Evolutionary conservation across 2,797 vertebrate genomes (phyloP), one percentile per base, ranked within the genome.

Genomic region (Uromys caudimaculatus): DNA sequence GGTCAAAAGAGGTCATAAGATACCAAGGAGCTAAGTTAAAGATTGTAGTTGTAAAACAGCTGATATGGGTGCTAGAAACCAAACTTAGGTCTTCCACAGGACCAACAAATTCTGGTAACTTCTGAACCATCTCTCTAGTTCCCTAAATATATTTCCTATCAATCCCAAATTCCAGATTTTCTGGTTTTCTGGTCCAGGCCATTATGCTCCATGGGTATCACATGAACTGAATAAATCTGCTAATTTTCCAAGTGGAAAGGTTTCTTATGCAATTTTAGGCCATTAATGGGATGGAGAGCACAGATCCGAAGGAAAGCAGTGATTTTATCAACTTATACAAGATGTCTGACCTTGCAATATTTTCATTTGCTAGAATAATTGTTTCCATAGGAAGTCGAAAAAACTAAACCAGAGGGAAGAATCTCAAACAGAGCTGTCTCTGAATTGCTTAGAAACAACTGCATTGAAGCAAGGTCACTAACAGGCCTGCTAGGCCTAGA

Each of bases 311-410:
- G 97, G 94, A 97, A 98, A 81, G 79, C 47, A 88, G 94, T 71
- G 90, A 97, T 97, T 98, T 97, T 93, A 64, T 76, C 90, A 82
- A 35, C 77, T 91, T 16, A 91, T 95, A 98, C 84, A 93, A 97
- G 96, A 97, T 89, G 91, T 97, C 79, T 97, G 95, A 97, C 97
- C 95, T 96, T 95, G 91, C 9, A 89, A 96, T 93, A 94, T 76
- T 96, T 84, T 94, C 86, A 87, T 93, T 95, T 88, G 82, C 24
- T 86, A 52, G 38, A 97, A 89, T 97, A 92, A 95, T 95, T 92
- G 29, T 81, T 92, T 79, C 54, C 35, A 83, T 0, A 41, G 52
- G 79, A 17, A 88, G 76, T 5, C 0, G 3, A 44, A 58, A 58
- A 75, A 75, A 56, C 3, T 75, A 75, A 75, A 29, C 8, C 38